Evolutionary conservation across 2,888 invertebrate species (phyloP).

Genomic region (Dynastes grantii): DNA sequence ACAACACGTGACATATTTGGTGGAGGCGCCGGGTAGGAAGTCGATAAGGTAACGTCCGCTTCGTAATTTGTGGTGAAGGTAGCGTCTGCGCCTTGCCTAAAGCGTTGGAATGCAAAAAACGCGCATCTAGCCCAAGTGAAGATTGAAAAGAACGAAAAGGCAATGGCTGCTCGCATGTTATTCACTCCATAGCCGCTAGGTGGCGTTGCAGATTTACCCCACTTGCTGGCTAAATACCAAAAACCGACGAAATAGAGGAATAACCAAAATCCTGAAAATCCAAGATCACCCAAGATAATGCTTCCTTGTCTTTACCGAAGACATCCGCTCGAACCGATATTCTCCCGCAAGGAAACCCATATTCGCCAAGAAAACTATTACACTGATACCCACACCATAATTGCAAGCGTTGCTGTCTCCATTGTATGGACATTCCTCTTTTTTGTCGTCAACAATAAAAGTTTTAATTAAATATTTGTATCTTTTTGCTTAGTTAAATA

Average conservation of each 20-base stretch:
- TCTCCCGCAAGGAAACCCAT: slow-evolving; percentile 92
- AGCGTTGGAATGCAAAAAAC: slow-evolving; percentile 95
- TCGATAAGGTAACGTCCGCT: slow-evolving; percentile 79
- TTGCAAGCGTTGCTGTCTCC: slow-evolving; percentile 92
- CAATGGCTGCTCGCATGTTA: slow-evolving; percentile 95
- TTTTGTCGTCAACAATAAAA: slow-evolving; percentile 66
- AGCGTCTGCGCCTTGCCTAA: slow-evolving; percentile 90
- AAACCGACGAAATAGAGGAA: slow-evolving; percentile 97
- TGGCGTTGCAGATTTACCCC: slow-evolving; percentile 84
- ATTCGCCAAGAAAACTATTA: slow-evolving; percentile 92
- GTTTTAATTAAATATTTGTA: too few relatives aligned
- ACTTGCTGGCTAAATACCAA: slow-evolving; percentile 94
- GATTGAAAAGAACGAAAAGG: slow-evolving; percentile 96
- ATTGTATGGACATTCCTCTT: slow-evolving; percentile 89
- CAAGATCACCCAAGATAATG: slow-evolving; percentile 96
- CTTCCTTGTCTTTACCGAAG: slow-evolving; percentile 97
- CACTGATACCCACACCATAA: slow-evolving; percentile 94
- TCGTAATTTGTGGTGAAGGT: slow-evolving; percentile 92
- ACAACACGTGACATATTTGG: too few relatives aligned
- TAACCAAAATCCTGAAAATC: slow-evolving; percentile 94
- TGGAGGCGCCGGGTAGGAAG: slow-evolving; percentile 79
- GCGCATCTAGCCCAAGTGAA: slow-evolving; percentile 95
- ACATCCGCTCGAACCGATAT: slow-evolving; percentile 97
- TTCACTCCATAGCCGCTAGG: slow-evolving; percentile 82
- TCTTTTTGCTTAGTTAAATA: too few relatives aligned